Evolutionary conservation across 2,113 vertebrate genomes (phyloP), one percentile per base, ranked within the genome.

Genomic region (Salvator merianae): DNA sequence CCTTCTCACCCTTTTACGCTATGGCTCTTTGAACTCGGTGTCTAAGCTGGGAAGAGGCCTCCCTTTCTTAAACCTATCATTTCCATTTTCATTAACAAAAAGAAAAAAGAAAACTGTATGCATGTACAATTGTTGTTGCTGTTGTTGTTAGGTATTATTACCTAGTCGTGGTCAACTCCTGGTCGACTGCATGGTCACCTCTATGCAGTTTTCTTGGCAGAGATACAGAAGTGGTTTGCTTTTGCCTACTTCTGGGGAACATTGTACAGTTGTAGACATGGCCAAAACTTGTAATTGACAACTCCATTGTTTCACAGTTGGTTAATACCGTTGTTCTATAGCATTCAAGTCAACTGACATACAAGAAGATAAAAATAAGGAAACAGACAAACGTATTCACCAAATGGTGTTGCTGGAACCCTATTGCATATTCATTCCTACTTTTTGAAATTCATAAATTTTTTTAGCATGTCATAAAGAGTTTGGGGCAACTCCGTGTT

Each of bases 391-490:
- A 77, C 81, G 65, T 62, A 72, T 66, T 74, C 3, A 88, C 38
- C 82, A 90, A 36, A 8, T 80, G 30, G 83, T 79, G 9, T 20
- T 53, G 24, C 53, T 40, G 79, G 66, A 79, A 76, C n/a, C 50
- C 43, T 34, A 68, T 65, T 83, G 59, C 40, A 68, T 83, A 68
- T 83, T 76, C 72, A 76, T 83, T 68, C 62, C 32, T 36, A 59
- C 50, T 68, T 20, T 82, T 84, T 66, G 36, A 65, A 65, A 77
- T 82, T 10, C 18, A 59, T 16, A 20, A 63, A 79, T 7, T 73
- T 88, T 92, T 92, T 75, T 79, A 69, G 47, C 38, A 24, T 74
- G 89, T 87, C 81, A 84, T 43, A 90, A 92, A 87, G 7, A 69
- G 85, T 74, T 88, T 93, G 63, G 79, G 84, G 79, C 82, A 91